These are phyloP conservation scores for Dolichoris vasculosae DNA, from an alignment of 1,140 invertebrate species.

Conservation along the genomic window DNA sequence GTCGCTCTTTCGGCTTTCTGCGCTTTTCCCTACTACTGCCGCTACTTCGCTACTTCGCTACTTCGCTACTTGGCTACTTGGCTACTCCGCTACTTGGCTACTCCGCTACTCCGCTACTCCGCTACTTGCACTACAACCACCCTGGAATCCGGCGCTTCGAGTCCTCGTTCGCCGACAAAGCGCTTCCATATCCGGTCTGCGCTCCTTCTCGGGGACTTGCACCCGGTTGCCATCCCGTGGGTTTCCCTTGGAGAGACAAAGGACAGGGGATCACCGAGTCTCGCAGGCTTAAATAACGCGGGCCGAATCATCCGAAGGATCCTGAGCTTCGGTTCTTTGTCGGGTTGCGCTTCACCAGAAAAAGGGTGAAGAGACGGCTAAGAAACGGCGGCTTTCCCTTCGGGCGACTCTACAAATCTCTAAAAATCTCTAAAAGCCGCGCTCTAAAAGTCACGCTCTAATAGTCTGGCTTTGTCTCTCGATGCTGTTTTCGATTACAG, in stretches of 20 bases:
- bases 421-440: no score
- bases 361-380: no score
- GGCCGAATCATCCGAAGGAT: neutral
- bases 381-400: neutral
- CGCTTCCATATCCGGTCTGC: slow-evolving; percentile 48
- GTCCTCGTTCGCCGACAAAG: slow-evolving; percentile 49
- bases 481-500: no score
- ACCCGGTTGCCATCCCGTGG: neutral
- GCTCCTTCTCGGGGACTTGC: neutral
- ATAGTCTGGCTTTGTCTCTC: neutral
- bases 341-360: no score
- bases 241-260: neutral
- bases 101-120: neutral
- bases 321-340: neutral
- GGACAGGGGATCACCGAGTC: neutral
- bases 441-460: no score
- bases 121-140: neutral
- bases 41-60: no score
- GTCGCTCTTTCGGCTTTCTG: neutral
- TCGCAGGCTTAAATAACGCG: neutral
- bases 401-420: no score
- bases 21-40: slow-evolving; percentile 6
- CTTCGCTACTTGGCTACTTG: no score
- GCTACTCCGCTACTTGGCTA: no score
- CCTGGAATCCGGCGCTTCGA: neutral